phyloP scores from a whole-genome alignment of 2,113 vertebrate genomes.

The Balaeniceps rex region DNA sequence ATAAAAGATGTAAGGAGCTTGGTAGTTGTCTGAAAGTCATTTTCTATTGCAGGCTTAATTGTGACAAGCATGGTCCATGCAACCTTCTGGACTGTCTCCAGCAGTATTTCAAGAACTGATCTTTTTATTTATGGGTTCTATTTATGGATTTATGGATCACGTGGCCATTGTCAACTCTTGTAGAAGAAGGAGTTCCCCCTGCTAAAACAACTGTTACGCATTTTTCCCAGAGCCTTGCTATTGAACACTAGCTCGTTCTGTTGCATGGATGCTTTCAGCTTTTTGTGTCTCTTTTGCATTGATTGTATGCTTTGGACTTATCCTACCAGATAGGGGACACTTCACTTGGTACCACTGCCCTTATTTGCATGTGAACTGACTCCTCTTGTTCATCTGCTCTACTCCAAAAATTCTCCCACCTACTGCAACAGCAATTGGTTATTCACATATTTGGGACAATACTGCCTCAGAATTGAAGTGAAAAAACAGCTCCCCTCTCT shows the following conservation, averaged over 20 bases:
- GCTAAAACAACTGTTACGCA: neutral
- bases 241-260: neutral
- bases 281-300: neutral
- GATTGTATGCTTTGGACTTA: neutral
- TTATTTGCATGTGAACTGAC: neutral
- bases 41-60: neutral
- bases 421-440: too few relatives aligned
- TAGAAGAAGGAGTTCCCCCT: neutral
- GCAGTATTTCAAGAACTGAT: neutral
- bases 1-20: neutral
- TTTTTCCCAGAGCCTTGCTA: neutral
- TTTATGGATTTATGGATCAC: neutral
- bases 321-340: neutral
- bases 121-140: neutral
- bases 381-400: too few relatives aligned
- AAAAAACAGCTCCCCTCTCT: too few relatives aligned
- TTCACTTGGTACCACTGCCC: neutral
- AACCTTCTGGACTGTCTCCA: neutral
- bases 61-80: neutral
- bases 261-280: neutral
- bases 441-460: too few relatives aligned
- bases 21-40: neutral
- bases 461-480: too few relatives aligned
- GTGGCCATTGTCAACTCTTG: neutral
- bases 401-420: too few relatives aligned